These are phyloP conservation scores for Trogon surrucura DNA, from an alignment of 2,113 vertebrate species.

Conservation along the genomic window DNA sequence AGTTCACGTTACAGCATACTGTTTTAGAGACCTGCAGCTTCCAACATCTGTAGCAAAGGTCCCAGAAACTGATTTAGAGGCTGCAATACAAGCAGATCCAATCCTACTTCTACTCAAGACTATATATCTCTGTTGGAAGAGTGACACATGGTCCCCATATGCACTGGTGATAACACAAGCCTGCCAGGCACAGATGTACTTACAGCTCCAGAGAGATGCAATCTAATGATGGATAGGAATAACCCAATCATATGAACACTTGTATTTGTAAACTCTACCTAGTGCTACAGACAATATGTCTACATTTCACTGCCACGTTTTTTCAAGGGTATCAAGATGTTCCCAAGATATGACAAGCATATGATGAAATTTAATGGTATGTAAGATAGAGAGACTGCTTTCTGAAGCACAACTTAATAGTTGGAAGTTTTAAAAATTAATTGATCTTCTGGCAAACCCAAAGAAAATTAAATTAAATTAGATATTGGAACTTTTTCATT, in stretches of 20 bases:
- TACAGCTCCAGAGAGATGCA: conserved; percentile 61
- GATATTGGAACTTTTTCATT: conserved; percentile 74
- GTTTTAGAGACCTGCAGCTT: conserved; percentile 64
- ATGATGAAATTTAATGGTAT: conserved; percentile 69
- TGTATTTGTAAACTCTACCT: conserved; percentile 65
- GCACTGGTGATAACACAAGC: conserved; percentile 60
- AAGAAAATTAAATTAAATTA: conserved; percentile 77
- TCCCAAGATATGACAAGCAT: conserved; percentile 60
- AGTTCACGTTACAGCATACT: conserved; percentile 48
- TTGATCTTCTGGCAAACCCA: conserved; percentile 74
- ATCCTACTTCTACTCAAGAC: conserved; percentile 42
- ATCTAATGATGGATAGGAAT: conserved; percentile 64
- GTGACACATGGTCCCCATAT: conserved; percentile 73
- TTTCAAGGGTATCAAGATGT: conserved; percentile 75
- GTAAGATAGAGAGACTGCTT: conserved; percentile 58
- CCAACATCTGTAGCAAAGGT: conserved; percentile 72
- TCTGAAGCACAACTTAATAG: conserved; percentile 55
- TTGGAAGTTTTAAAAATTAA: conserved; percentile 75
- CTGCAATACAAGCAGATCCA: conserved; percentile 73
- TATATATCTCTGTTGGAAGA: conserved; percentile 74
- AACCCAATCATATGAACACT: conserved; percentile 52
- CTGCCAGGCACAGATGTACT: conserved; percentile 65
- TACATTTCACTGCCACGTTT: conserved; percentile 40
- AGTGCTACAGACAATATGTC: conserved; percentile 38
- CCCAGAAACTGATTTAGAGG: conserved; percentile 76